A percentile compares a stretch with the other conserved stretches of the same genome.
Evolutionary conservation across 2,888 invertebrate species (phyloP).

Genomic region (Oxystoma pomonae): DNA sequence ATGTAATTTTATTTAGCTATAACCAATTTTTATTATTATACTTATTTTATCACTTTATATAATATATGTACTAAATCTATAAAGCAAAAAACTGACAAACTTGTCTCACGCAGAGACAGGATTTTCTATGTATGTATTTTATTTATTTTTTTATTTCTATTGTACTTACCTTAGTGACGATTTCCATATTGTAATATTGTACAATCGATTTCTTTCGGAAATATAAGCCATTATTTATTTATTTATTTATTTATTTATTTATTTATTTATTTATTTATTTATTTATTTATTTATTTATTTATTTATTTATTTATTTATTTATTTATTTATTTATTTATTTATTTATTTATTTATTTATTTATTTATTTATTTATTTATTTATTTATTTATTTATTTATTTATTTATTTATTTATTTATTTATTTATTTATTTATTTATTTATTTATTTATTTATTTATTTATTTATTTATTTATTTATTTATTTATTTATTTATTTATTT

Average conservation of each 20-base stretch:
- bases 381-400: constrained; percentile 3
- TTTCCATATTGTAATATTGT: no score
- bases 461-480: background rate
- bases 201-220: no score
- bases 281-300: constrained; percentile 14
- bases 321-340: constrained; percentile 7
- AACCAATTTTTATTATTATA: no score
- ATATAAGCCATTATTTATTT: constrained; percentile 4
- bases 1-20: no score
- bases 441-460: constrained; percentile 1
- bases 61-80: no score
- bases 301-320: constrained; percentile 12
- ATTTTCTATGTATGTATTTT: no score
- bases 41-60: no score
- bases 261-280: constrained; percentile 14
- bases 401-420: constrained; percentile 5
- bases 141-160: no score
- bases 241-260: constrained; percentile 12
- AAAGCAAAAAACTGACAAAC: no score
- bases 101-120: no score
- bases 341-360: constrained; percentile 5
- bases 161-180: no score
- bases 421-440: constrained; percentile 5
- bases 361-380: constrained; percentile 5
- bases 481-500: background rate